Conservation (phyloP, 2,888 invertebrate species). For the Dasysyrphus albostriatus region DNA sequence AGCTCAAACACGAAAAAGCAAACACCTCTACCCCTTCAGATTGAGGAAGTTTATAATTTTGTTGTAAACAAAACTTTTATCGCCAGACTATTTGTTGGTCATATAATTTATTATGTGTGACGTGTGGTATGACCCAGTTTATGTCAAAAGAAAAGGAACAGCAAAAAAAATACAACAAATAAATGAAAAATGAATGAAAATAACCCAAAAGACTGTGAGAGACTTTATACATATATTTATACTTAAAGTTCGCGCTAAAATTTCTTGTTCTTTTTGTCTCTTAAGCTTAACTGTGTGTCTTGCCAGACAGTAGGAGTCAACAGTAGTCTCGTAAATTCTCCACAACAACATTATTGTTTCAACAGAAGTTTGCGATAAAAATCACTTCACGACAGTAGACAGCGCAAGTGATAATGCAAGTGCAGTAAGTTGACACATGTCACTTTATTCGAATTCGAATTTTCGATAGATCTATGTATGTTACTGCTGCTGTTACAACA, state of each 20-base stretch:
- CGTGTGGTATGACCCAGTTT: constrained; percentile 72
- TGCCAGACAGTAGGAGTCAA: constrained; percentile 24
- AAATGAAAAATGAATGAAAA: constrained; percentile 39
- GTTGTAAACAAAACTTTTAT: constrained; percentile 10
- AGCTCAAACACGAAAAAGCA: too few species aligned
- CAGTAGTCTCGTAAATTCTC: constrained; percentile 29
- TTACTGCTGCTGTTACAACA: background rate
- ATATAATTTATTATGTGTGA: constrained; percentile 55
- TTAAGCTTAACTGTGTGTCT: background rate
- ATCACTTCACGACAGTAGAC: constrained; percentile 58
- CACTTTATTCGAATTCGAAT: constrained; percentile 64
- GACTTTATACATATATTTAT: too few species aligned
- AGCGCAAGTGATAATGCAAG: constrained; percentile 69
- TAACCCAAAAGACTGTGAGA: constrained; percentile 5
- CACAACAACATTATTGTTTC: constrained; percentile 35
- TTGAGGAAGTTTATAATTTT: constrained; percentile 49
- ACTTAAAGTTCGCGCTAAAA: constrained; percentile 17
- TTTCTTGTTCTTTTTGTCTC: constrained; percentile 13
- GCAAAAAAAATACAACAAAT: background rate
- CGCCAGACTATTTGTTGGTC: constrained; percentile 21
- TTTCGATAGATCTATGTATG: constrained; percentile 29
- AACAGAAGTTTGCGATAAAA: constrained; percentile 56
- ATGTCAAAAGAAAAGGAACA: background rate
- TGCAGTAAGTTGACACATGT: constrained; percentile 72
- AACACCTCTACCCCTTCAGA: background rate